Evolutionary conservation across 2,888 invertebrate genomes (phyloP).

Genomic region (Drosophila cracens): DNA sequence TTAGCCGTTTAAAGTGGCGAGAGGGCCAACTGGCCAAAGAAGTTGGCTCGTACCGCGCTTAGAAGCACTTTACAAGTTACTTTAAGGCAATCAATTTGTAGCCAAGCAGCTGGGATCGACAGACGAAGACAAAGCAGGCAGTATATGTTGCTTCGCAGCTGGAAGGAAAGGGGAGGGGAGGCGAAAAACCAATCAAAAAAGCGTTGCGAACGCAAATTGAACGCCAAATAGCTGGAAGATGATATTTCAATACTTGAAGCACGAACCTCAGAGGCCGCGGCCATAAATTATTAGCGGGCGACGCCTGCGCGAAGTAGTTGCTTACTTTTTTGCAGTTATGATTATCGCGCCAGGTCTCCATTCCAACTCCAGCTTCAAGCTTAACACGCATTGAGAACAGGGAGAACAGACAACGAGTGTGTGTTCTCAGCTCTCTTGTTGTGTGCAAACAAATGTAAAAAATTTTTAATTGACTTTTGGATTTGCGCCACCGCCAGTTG

Average conservation of each 20-base stretch:
- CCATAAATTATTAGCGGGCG: constrained; percentile 76
- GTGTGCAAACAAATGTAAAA: constrained; percentile 82
- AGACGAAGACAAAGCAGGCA: constrained; percentile 6
- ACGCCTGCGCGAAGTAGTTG: constrained; percentile 75
- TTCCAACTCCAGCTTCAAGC: constrained; percentile 3
- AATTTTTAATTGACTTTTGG: constrained; percentile 81
- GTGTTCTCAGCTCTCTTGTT: constrained; percentile 24
- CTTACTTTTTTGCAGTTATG: constrained; percentile 79
- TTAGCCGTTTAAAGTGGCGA: constrained; percentile 60
- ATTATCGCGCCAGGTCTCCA: constrained; percentile 73
- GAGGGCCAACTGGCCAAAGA: constrained; percentile 6
- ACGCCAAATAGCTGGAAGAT: constrained; percentile 79
- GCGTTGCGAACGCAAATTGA: constrained; percentile 79
- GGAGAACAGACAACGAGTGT: not conserved
- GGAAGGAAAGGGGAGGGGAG: constrained; percentile 31
- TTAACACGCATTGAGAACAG: constrained; percentile 30
- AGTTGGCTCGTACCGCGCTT: constrained; percentile 38
- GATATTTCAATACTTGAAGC: constrained; percentile 74
- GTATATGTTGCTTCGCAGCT: constrained; percentile 25
- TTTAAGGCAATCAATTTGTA: constrained; percentile 82
- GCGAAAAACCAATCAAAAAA: constrained; percentile 76
- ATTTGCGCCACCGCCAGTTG: constrained; percentile 71
- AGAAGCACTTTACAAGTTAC: constrained; percentile 79
- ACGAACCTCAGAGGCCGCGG: constrained; percentile 29
- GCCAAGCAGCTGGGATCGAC: constrained; percentile 45